phyloP scores from a whole-genome alignment of 2,113 vertebrate species.

The Alethe diademata region DNA sequence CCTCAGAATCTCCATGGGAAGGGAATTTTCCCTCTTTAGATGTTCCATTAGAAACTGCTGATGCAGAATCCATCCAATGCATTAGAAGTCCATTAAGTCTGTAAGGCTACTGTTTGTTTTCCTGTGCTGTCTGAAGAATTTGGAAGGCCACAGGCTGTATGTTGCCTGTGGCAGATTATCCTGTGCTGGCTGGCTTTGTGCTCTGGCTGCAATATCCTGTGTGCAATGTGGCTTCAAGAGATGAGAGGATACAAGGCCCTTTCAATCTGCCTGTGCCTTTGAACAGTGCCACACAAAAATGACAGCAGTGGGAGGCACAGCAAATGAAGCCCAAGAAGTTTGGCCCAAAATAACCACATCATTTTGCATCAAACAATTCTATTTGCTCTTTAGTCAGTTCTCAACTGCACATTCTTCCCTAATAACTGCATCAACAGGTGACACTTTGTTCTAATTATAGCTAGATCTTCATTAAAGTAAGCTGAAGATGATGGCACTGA shows the following conservation, averaged over 20 bases:
- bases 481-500: neutral
- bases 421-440: neutral
- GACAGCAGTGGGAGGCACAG: neutral
- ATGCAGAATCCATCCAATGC: conserved; percentile 44
- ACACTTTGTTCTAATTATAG: neutral
- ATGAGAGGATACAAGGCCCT: neutral
- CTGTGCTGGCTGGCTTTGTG: neutral
- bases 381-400: neutral
- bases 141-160: neutral
- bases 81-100: conserved; percentile 42
- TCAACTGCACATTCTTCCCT: neutral
- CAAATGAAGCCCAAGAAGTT: neutral
- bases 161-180: neutral
- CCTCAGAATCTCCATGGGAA: neutral
- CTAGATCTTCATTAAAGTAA: neutral
- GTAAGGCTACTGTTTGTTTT: neutral
- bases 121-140: neutral
- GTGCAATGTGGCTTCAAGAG: neutral
- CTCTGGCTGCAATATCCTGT: conserved; percentile 1
- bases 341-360: neutral
- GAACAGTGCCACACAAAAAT: neutral
- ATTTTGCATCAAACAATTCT: neutral
- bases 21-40: neutral
- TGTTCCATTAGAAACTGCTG: conserved; percentile 34
- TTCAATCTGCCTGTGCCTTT: neutral